Base-by-base conservation (phyloP, 2,888 invertebrate genomes). In the Limnephilus auricula region DNA sequence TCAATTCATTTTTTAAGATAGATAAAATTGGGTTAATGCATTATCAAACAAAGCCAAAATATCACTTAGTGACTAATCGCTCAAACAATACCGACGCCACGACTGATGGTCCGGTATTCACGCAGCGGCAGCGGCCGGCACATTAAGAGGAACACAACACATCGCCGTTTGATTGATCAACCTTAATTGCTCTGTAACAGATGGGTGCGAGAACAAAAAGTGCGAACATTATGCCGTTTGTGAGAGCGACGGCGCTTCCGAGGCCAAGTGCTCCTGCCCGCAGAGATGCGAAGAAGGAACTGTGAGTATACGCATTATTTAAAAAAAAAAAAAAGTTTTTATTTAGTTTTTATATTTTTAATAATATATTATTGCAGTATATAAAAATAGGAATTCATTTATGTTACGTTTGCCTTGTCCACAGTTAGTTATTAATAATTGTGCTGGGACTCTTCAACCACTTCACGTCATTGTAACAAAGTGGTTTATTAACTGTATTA, bases 211-310 rank as follows among this genome's bases (percentile, higher is more conserved):
- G 94, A 97, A 97, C 93, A 97, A 97, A 94, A 97, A 97, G 94
- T 98, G 98, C 94, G 97, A 98, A 93, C 97, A 96, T 95, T 98
- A 98, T 95, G 97, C 98, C 0, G 96, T 97, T 31, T 98, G 98
- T 94, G 97, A 98, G 93, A 97, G 97, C 93, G 94, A 96, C 94
- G 94, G 96, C 93, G 93, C 97, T 94, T 95, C 97, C 94, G 96
- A 96, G 94, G 94, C 96, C 93, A 96, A 95, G 92, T 97, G 97
- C 94, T 96, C 97, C 89, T 97, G 97, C 93, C 97, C 97, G 4
- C 96, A 96, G 94, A 95, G 96, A 93, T 97, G 97, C 93, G 96
- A 96, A 93, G 96, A 96, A 93, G 96, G 96, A 93, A 96, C 96
- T 89, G 96, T 96, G 93, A 95, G 95, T 87, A 32, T 9, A 25